Base-by-base conservation (phyloP, 1,140 invertebrate species). In the Lepidurus packardi region DNA sequence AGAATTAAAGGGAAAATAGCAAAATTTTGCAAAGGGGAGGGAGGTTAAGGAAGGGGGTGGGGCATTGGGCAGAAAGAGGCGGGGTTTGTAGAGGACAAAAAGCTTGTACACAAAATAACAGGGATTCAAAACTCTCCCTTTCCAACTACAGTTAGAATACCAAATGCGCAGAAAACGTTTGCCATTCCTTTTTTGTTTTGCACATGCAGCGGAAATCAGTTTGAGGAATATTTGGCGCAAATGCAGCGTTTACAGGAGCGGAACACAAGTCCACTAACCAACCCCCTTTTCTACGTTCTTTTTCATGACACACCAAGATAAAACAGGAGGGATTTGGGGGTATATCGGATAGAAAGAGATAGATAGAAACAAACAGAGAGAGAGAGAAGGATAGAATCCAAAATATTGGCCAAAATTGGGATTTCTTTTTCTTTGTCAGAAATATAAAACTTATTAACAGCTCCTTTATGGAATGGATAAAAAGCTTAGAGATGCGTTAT, bases 401-500 rank as follows among this genome's bases (percentile, higher is more conserved):
- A 65, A 65, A 13, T 65, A 7, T n/a, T 7, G 5, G 53, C 53
- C 53, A 65, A 34, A 34, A 34, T 34, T 34, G 34, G 34, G 34
- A 34, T 34, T 34, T 34, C 34, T 34, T 34, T 34, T 34, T 34
- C 34, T 34, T 16, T 65, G 6, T 65, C 21, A 65, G 6, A 1
- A 65, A 13, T 65, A 65, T 9, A 65, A 65, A 65, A 65, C 53
- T 21, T 65, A 65, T 21, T n/a, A 65, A 34, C 34, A 34, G 34
- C 34, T 4, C 34, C 53, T 16, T 7, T 65, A 65, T 65, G 53
- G 53, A 65, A 65, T 65, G 53, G 34, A 65, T 21, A 65, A 21
- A 65, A 65, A 65, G 53, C 53, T 65, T n/a, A 65, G 21, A 65
- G 13, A 65, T 21, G 53, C 53, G 53, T 65, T 65, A 65, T 65